Conservation (phyloP, 2,113 vertebrate genomes). For the Pomatorhinus ruficollis region DNA sequence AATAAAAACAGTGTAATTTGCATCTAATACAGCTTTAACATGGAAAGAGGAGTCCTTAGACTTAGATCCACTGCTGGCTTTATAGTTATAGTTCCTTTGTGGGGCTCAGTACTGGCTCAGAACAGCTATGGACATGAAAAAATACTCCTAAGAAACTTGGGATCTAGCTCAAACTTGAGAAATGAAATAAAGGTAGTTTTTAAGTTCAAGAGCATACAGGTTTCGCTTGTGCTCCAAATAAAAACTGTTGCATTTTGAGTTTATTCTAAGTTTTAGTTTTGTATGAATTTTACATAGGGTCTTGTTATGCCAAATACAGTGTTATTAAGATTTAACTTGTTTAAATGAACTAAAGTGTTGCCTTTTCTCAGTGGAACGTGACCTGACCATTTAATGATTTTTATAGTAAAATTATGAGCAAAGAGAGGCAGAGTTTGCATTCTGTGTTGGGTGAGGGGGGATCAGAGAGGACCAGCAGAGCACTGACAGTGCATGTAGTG, state of each 20-base stretch:
- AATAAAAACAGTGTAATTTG: neutral
- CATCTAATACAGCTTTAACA: neutral
- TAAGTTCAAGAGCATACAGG: neutral
- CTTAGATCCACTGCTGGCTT: neutral
- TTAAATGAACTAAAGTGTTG: neutral
- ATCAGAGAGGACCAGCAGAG: neutral
- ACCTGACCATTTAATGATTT: neutral
- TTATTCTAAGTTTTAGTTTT: neutral
- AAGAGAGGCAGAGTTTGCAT: no score
- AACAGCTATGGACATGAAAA: neutral
- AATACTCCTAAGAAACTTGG: neutral
- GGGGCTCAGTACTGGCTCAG: neutral
- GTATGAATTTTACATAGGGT: neutral
- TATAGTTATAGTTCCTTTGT: neutral
- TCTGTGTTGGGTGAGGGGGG: neutral
- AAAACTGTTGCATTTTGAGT: neutral
- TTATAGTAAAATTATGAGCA: neutral
- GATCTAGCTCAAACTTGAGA: neutral
- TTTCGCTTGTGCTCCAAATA: neutral
- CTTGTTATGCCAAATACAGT: neutral
- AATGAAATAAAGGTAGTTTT: neutral
- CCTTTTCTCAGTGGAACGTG: neutral
- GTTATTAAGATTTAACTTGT: fast-evolving
- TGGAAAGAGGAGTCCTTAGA: neutral
- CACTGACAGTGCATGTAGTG: neutral